phyloP scores from a whole-genome alignment of 2,113 vertebrate genomes.

The Manacus vitellinus region DNA sequence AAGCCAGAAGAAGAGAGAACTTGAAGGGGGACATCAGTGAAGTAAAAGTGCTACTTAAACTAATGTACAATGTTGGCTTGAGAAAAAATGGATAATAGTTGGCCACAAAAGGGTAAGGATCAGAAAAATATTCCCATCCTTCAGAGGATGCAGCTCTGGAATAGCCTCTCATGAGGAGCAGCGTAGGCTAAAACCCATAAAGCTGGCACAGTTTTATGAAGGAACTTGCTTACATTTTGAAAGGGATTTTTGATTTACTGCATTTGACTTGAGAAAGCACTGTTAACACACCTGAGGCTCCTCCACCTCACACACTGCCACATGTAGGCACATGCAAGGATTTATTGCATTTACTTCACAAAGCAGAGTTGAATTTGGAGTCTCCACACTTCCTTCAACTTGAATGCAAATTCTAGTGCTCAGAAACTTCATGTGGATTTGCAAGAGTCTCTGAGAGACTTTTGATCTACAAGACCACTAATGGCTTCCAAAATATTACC shows the following conservation, averaged over 20 bases:
- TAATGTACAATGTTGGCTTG: background rate
- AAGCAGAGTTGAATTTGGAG: background rate
- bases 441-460: background rate
- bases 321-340: rapidly evolving
- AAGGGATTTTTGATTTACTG: background rate
- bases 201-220: background rate
- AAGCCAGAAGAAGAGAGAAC: background rate
- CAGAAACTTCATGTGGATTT: background rate
- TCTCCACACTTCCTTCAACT: background rate
- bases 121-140: background rate
- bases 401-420: background rate
- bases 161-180: background rate
- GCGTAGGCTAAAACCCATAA: background rate
- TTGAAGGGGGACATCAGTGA: rapidly evolving
- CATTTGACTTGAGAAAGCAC: background rate
- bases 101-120: background rate
- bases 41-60: background rate
- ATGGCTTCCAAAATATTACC: background rate
- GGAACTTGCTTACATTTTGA: background rate
- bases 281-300: background rate
- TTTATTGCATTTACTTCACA: background rate
- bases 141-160: background rate
- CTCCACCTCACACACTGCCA: background rate
- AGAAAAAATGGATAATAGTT: background rate
- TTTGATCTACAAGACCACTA: background rate